Evolutionary conservation across 1,140 invertebrate species (phyloP), one percentile per base, ranked within the genome.

Genomic region (Drosophila tropicalis): DNA sequence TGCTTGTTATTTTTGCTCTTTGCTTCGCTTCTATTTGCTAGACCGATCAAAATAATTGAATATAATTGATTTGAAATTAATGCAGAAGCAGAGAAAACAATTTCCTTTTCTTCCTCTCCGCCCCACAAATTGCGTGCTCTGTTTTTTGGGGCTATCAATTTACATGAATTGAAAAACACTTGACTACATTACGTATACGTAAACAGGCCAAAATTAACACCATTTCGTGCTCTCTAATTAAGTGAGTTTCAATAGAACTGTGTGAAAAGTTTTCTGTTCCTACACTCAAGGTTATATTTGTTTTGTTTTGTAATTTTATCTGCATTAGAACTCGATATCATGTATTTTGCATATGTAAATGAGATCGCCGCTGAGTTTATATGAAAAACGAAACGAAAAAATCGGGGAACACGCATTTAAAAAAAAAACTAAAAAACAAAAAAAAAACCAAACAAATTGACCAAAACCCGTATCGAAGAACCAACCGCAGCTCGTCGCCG

Each of bases 401-500:
- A 58, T 39, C 29, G 2, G 36, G 56, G 29, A 51, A 67, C 73
- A 76, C 72, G 73, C 41, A 70, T 57, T 61, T 58, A 63, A 57
- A 5, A 58, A 58, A 29, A 29, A 25, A 3, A 25, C 2, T 0
- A 2, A 29, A 29, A 29, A 29, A 29, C 29, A 29, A 29, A 5
- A 29, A 25, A 29, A 25, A 25, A 47, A 2, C 58, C 25, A 15
- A 55, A 73, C 65, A 36, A 36, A 15, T 44, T 40, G 51, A 47
- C 51, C 54, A 44, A 41, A 67, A 69, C 40, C 41, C 41, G 58
- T 7, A 36, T n/a, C 39, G 39, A 36, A 40, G 55, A 41, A 36
- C 62, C 66, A 70, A 80, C 83, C 79, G 76, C 63, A 72, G 22
- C 68, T 87, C 79, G 79, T 68, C 63, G 70, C 83, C 72, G 83